Base-by-base conservation (phyloP, 2,797 vertebrate species). In the Melanogrammus aeglefinus region DNA sequence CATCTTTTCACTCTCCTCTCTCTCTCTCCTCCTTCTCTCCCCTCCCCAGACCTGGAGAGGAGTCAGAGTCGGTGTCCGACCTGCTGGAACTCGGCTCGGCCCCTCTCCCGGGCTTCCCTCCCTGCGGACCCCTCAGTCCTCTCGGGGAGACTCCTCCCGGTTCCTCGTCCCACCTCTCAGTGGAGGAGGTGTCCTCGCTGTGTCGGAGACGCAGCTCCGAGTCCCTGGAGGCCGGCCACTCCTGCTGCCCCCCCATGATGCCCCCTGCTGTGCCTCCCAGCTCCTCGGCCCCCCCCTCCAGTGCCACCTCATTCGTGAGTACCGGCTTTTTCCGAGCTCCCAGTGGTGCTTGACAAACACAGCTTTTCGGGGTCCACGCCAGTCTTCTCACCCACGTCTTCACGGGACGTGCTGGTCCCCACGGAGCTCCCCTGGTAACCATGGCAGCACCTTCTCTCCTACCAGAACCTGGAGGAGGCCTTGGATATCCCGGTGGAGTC, bases 11-110 rank as follows among this genome's bases (percentile, higher is more conserved):
- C 6, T 74, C 41, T 13, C 72, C n/a, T 8, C 21, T 63, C 6
- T 12, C 33, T 44, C n/a, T 72, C 73, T 82, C 29, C 13, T 75
- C 2, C 63, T 1, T 76, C 33, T 78, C 57, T 29, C 31, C 63
- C 72, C 16, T 57, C 72, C 6, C 1, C 86, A 97, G 96, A 81
- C 94, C 92, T 16, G 92, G 92, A 72, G 96, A 97, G 29, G 96
- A 97, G 29, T 93, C 92, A 0, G 87, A 94, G 77, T 95, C 94
- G 0, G 92, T 95, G 76, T 93, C 94, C 4, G 96, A 97, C 51
- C 91, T 95, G 31, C 88, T 96, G 0, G 96, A 96, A 81, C 90
- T 96, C 76, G 92, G 92, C 88, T 94, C 93, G 0, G 94, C 38
- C 81, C 93, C 18, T 92, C 88, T 57, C 0, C 87, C 31, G 91